Conservation (phyloP, 2,797 vertebrate genomes). For the Pipistrellus pipistrellus region DNA sequence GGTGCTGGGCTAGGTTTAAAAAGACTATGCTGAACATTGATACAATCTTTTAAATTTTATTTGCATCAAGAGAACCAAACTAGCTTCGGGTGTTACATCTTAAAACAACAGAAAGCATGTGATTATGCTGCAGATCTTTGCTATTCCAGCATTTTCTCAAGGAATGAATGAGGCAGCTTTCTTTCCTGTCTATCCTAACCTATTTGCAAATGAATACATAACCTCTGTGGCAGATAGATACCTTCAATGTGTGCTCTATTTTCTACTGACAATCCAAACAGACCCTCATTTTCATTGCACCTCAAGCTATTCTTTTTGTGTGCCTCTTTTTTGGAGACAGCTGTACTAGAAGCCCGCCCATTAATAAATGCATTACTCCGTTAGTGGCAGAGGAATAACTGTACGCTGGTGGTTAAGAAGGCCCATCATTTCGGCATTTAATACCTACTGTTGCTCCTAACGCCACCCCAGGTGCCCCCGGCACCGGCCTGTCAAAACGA, state of each 20-base stretch:
- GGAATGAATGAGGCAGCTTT: neutral
- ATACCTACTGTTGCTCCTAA: conserved; percentile 57
- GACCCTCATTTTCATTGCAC: conserved; percentile 12
- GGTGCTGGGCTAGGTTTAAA: neutral
- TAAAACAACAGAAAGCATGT: neutral
- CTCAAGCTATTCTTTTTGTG: neutral
- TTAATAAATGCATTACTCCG: conserved; percentile 60
- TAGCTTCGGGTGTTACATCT: conserved; percentile 1
- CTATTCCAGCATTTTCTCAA: conserved; percentile 20
- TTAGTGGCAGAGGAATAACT: conserved; percentile 70
- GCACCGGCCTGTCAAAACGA: conserved; percentile 51
- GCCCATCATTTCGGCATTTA: conserved; percentile 62
- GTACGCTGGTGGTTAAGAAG: conserved; percentile 60
- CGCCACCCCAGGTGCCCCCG: conserved; percentile 55
- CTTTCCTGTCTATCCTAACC: conserved; percentile 17
- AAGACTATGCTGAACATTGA: neutral
- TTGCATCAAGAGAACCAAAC: conserved; percentile 7
- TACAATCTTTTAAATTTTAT: neutral
- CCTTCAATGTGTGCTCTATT: conserved; percentile 2
- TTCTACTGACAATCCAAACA: conserved; percentile 29
- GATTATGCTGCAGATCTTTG: neutral
- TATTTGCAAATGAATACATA: neutral
- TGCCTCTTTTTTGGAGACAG: neutral
- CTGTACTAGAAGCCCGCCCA: conserved; percentile 51
- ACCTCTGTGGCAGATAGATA: neutral